Conservation (phyloP, 2,113 vertebrate species). For the Scalopus aquaticus region DNA sequence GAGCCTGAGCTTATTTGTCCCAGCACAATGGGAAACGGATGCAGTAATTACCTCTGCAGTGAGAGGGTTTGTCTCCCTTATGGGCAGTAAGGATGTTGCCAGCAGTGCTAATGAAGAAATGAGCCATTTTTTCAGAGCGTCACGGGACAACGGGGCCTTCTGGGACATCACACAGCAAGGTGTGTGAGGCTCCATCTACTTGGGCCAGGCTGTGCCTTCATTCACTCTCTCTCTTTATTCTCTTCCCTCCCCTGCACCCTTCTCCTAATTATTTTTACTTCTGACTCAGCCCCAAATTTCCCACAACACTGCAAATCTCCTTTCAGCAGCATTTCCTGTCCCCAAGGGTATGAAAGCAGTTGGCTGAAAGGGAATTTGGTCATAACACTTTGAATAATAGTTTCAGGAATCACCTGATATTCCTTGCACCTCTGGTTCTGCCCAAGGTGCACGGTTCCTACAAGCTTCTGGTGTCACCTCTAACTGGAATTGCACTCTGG, state of each 20-base stretch:
- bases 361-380: background rate
- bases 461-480: background rate
- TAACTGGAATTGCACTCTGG: background rate
- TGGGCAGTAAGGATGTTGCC: background rate
- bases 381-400: background rate
- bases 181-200: background rate
- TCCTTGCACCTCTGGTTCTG: background rate
- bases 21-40: background rate
- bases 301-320: background rate
- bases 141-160: background rate
- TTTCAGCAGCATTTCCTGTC: background rate
- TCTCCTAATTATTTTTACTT: background rate
- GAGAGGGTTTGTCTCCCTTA: constrained; percentile 15
- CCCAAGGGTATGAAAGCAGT: background rate
- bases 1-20: constrained; percentile 24
- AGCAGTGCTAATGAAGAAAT: background rate
- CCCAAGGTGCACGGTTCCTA: too few species aligned
- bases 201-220: too few species aligned
- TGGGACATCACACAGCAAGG: background rate
- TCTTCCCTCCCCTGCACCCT: background rate
- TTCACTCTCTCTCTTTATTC: background rate
- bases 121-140: background rate
- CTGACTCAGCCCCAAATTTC: background rate
- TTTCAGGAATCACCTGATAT: background rate
- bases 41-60: constrained; percentile 54